Evolutionary conservation across 2,113 vertebrate genomes (phyloP), one percentile per base, ranked within the genome.

Genomic region (Holacanthus passer): DNA sequence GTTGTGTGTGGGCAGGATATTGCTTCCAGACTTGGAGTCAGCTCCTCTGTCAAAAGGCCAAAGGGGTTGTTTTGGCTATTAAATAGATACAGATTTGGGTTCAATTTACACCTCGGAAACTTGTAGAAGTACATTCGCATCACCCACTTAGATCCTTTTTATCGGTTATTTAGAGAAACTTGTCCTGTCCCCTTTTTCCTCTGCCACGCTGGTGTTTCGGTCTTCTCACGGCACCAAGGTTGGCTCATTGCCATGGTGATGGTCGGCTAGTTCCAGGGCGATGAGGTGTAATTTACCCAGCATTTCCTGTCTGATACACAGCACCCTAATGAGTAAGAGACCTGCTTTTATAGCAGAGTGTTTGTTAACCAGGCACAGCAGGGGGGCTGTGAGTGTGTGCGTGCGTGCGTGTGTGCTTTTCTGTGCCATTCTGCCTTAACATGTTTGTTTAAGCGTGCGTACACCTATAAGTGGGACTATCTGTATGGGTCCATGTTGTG

Each of bases 221-320:
- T 89, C 72, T 89, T 93, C 89, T 92, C 84, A 90, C 88, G 82
- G 79, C 86, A 82, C 79, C 39, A 85, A 83, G 70, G 79, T 87
- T 92, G 88, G 92, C 92, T 76, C 55, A 81, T 83, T 85, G 87
- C 93, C 91, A 94, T 90, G 89, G 92, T 83, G 90, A 91, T 84
- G 77, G 79, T 79, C 29, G 71, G 85, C 35, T 88, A 73, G 88
- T 90, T 94, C 82, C 87, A 93, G 86, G 85, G 83, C 75, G 80
- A 88, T 83, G 89, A 93, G 87, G 88, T 89, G 88, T 91, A 93
- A 93, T 93, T 93, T 92, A 90, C 90, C 83, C 90, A 90, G 83
- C 83, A 91, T 94, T 92, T 94, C 92, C 91, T 93, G 93, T 92
- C 91, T 90, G 90, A 93, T 91, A 88, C 90, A 83, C 84, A 86